A percentile compares a stretch with the other conserved stretches of the same genome.
Evolutionary conservation across 1,140 invertebrate genomes (phyloP).

Genomic region (Apocrypta bakeri): DNA sequence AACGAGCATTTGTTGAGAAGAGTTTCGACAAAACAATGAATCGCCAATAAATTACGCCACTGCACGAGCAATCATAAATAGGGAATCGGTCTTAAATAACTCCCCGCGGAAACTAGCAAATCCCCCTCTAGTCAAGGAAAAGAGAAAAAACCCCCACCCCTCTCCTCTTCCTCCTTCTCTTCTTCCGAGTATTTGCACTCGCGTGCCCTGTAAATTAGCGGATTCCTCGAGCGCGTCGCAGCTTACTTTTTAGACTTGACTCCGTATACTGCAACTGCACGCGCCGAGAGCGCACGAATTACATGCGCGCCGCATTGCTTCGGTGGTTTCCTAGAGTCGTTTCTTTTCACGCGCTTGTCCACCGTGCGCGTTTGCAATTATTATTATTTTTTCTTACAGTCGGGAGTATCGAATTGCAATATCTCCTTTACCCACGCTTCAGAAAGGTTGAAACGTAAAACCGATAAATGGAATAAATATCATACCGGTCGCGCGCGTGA

Average conservation of each 20-base stretch:
- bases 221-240: constrained; percentile 26
- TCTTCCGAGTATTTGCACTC: too few species aligned
- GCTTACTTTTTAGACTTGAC: neutral
- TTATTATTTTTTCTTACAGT: too few species aligned
- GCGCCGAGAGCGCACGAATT: neutral
- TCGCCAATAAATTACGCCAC: neutral
- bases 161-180: too few species aligned
- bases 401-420: neutral
- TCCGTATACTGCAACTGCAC: too few species aligned
- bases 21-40: neutral
- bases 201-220: constrained; percentile 49
- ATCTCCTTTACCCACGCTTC: neutral
- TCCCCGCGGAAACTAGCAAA: constrained; percentile 30
- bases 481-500: constrained; percentile 36
- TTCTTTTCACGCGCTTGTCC: neutral
- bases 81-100: constrained; percentile 48
- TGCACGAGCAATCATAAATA: constrained; percentile 39
- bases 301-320: constrained; percentile 19
- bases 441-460: too few species aligned
- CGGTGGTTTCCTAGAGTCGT: neutral
- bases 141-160: neutral
- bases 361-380: too few species aligned
- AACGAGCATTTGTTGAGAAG: neutral
- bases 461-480: neutral
- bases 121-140: neutral